Conservation (phyloP, 2,888 invertebrate species). For the Phengaris alcon region DNA sequence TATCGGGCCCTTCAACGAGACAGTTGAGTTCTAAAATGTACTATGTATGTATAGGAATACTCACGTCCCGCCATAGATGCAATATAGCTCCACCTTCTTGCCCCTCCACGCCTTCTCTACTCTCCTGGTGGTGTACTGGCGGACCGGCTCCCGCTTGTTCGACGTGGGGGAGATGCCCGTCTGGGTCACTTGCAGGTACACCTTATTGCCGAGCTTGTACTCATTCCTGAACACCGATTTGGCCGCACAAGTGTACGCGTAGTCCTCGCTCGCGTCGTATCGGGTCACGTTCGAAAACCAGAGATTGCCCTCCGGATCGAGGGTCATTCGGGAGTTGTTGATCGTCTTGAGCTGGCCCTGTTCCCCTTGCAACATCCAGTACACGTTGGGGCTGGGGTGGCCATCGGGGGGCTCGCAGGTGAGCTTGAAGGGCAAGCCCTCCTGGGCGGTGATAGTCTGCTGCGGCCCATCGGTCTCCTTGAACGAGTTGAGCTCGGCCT, state of each 20-base stretch:
- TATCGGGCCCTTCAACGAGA: too few species aligned
- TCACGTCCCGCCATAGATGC: conserved; percentile 98
- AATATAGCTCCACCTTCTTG: conserved; percentile 91
- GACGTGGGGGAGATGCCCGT: conserved; percentile 88
- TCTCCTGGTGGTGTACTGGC: conserved; percentile 92
- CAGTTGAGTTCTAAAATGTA: too few species aligned
- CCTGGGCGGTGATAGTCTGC: conserved; percentile 79
- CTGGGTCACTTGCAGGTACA: conserved; percentile 87
- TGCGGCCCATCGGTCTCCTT: conserved; percentile 77
- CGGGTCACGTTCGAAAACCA: conserved; percentile 97
- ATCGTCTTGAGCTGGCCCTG: conserved; percentile 90
- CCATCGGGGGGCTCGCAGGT: conserved; percentile 96
- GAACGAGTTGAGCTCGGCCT: conserved; percentile 93
- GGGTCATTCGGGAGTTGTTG: conserved; percentile 95
- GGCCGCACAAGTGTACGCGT: conserved; percentile 96
- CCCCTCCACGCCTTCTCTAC: conserved; percentile 92
- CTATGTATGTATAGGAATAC: conserved; percentile 52
- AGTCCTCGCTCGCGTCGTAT: conserved; percentile 89
- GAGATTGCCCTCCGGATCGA: conserved; percentile 97
- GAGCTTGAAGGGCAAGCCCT: conserved; percentile 93
- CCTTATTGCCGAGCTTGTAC: conserved; percentile 93
- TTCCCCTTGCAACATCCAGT: conserved; percentile 93
- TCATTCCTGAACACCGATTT: conserved; percentile 94
- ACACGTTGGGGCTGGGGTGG: conserved; percentile 96
- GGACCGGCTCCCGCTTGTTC: conserved; percentile 87